Evolutionary conservation across 37 sponge, comb jelly and placozoan species (phyloP), one percentile per base, ranked within the genome.

Genomic region (Agelas oroides): DNA sequence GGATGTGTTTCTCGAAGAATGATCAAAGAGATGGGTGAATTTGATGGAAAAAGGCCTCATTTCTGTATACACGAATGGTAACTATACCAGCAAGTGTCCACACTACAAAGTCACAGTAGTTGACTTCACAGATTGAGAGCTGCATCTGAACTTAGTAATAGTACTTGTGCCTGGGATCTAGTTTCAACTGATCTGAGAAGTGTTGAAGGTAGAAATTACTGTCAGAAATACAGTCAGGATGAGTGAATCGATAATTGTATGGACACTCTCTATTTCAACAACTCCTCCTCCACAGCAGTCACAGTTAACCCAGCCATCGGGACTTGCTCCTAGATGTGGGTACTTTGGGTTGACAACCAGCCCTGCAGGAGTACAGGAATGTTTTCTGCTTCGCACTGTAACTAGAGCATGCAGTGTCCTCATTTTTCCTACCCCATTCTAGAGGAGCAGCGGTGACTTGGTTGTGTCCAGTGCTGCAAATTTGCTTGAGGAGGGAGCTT

Each of bases 261-360:
- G 86, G 86, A n/a, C n/a, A n/a, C n/a, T n/a, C n/a, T n/a, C n/a
- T n/a, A n/a, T n/a, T n/a, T 82, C 83, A 28, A 38, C 76, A 18
- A 20, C 76, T 38, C 86, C 78, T 28, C 30, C 30, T 6, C 86
- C 86, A 85, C 86, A 85, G 53, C 77, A 76, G 13, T 64, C 70
- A 76, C 86, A 85, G 0, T 15, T 18, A 16, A 85, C 32, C 13
- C 76, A 13, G 1, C 86, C 86, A 76, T 85, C 86, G n/a, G 86
- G 86, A 52, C 69, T 39, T 5, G 86, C 77, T n/a, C 86, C 86
- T 20, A 85, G 54, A 36, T 85, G 60, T n/a, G 86, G 86, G 57
- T 54, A 76, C 24, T 28, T 31, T 1, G 86, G 60, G 34, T 85
- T 85, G 25, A 85, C 60, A 65, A 28, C 39, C 17, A 85, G 70